A percentile compares a stretch with the other conserved stretches of the same genome.
phyloP scores from a whole-genome alignment of 2,113 vertebrate genomes.

The Passer montanus region DNA sequence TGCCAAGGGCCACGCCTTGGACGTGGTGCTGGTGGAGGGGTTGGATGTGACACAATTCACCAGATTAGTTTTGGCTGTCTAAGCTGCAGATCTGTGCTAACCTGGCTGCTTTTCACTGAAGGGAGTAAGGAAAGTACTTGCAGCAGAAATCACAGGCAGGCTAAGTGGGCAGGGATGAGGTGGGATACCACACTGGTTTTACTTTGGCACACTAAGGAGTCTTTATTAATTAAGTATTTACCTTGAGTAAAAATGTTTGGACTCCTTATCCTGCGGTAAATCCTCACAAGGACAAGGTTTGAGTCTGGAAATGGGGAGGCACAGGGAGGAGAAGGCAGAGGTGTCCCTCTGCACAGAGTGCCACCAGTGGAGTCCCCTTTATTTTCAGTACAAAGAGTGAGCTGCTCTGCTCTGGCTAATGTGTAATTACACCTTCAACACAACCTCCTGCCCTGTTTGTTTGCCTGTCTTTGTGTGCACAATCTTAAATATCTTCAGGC shows the following conservation, averaged over 20 bases:
- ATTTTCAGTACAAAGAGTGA: background rate
- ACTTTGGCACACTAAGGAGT: background rate
- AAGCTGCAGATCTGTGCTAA: background rate
- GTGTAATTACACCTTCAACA: constrained; percentile 18
- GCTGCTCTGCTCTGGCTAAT: background rate
- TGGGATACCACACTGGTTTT: background rate
- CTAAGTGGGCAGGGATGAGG: background rate
- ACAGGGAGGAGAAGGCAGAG: background rate
- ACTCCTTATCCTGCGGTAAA: background rate
- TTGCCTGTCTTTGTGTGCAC: background rate
- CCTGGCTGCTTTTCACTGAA: background rate
- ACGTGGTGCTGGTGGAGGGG: background rate
- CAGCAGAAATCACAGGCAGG: background rate
- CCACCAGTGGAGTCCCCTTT: background rate
- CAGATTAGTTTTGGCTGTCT: background rate
- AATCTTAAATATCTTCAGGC: background rate
- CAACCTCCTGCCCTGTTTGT: background rate
- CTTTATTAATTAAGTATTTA: background rate
- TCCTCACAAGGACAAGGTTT: background rate
- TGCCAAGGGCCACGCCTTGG: background rate
- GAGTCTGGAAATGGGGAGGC: background rate
- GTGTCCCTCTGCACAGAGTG: background rate
- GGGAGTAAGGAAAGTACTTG: background rate
- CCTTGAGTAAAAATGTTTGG: background rate
- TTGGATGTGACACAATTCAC: background rate